phyloP scores from a whole-genome alignment of 2,113 vertebrate genomes.

The Podarcis muralis region DNA sequence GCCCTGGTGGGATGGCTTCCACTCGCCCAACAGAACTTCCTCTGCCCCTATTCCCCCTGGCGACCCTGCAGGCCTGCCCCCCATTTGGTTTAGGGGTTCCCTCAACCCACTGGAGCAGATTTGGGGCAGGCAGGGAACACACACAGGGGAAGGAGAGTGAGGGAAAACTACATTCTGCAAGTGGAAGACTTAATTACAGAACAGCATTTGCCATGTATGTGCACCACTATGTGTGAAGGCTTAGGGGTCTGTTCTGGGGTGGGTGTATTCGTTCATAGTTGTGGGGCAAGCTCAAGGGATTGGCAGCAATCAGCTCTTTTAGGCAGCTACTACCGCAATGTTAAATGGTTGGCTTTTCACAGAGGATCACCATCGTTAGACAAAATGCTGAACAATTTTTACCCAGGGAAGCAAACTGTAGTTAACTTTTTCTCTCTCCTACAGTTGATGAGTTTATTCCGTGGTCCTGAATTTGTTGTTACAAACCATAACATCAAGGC shows the following conservation, averaged over 20 bases:
- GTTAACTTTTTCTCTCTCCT: slow-evolving; percentile 38
- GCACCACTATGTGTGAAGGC: neutral
- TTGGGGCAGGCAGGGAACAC: too few relatives aligned
- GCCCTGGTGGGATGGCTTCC: too few relatives aligned
- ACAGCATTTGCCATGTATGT: too few relatives aligned
- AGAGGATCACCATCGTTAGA: neutral
- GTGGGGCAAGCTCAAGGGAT: neutral
- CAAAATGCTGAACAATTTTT: neutral
- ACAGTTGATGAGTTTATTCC: slow-evolving; percentile 62
- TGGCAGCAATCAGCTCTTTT: neutral
- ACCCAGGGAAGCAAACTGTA: neutral
- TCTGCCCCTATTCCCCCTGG: too few relatives aligned
- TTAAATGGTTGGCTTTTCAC: neutral
- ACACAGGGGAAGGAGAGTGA: too few relatives aligned
- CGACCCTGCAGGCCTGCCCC: too few relatives aligned
- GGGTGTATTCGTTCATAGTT: too few relatives aligned
- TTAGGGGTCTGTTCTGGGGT: neutral
- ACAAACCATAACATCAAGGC: slow-evolving; percentile 51
- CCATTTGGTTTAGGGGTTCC: too few relatives aligned
- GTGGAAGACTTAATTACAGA: too few relatives aligned
- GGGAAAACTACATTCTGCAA: too few relatives aligned
- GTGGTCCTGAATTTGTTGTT: slow-evolving; percentile 57
- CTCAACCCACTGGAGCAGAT: too few relatives aligned
- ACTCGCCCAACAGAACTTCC: too few relatives aligned
- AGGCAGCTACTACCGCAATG: neutral